These are phyloP conservation scores for Allobates femoralis DNA, from an alignment of 2,797 vertebrate species.

Conservation along the genomic window DNA sequence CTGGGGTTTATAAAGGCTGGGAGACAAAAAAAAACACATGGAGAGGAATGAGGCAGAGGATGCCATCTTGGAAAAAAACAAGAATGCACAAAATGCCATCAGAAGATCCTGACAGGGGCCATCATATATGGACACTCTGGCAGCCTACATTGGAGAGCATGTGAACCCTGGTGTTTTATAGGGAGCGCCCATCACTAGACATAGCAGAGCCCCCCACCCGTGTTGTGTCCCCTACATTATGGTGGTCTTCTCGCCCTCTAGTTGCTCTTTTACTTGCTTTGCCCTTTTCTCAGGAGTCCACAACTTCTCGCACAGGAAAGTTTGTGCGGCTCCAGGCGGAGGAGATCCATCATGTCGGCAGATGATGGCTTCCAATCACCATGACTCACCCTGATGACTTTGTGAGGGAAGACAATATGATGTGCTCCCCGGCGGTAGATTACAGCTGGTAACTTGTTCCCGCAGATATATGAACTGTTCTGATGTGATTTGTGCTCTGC, in stretches of 20 bases:
- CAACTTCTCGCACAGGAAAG: conserved; percentile 32
- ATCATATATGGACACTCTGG: no score
- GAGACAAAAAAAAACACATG: no score
- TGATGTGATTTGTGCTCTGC: conserved; percentile 58
- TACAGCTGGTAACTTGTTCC: conserved; percentile 52
- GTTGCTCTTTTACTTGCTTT: background rate
- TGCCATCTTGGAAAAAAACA: no score
- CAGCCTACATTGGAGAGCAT: no score
- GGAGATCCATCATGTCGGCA: conserved; percentile 33
- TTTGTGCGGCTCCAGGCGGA: background rate
- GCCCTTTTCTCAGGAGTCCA: background rate
- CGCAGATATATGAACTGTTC: conserved; percentile 46
- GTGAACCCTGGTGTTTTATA: no score
- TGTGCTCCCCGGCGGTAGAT: conserved; percentile 51
- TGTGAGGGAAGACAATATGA: conserved; percentile 55
- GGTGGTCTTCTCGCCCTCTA: background rate
- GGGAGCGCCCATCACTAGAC: background rate
- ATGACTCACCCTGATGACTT: conserved; percentile 60
- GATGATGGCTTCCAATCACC: conserved; percentile 54
- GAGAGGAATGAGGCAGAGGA: no score
- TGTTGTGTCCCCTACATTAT: background rate
- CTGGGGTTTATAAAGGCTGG: no score
- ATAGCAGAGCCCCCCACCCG: background rate
- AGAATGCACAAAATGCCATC: no score
- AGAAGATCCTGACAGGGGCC: no score